Conservation (phyloP, 1,140 invertebrate genomes). For the Reticulitermes speratus region DNA sequence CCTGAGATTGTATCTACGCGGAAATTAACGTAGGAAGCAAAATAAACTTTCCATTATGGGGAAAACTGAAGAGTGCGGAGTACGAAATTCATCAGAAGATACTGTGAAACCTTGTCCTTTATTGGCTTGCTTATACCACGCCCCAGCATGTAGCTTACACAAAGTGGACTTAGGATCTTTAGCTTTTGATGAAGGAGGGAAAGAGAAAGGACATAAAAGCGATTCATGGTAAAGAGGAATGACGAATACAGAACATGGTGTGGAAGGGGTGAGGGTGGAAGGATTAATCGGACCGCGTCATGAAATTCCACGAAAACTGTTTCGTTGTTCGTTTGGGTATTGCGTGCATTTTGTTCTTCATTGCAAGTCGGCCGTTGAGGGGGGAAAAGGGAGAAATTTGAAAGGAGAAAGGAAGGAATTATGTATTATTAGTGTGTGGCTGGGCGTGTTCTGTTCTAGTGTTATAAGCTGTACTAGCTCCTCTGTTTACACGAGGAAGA, state of each 20-base stretch:
- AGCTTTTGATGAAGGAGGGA: not conserved
- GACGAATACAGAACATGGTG: not conserved
- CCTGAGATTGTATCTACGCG: too few relatives aligned
- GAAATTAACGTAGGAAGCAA: too few relatives aligned
- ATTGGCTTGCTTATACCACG: not conserved
- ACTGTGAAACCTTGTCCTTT: not conserved
- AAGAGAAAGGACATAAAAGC: not conserved
- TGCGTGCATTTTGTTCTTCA: not conserved
- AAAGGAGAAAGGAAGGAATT: not conserved
- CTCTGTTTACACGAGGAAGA: too few relatives aligned
- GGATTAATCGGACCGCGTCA: not conserved
- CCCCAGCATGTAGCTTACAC: not conserved
- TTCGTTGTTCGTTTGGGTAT: not conserved
- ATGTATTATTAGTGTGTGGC: not conserved
- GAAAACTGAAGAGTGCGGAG: not conserved
- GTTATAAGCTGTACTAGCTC: too few relatives aligned
- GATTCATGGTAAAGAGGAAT: not conserved
- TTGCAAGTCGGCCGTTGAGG: not conserved
- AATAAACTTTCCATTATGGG: too few relatives aligned
- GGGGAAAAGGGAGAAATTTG: too few relatives aligned
- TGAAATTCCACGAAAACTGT: conserved; percentile 15
- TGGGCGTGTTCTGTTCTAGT: not conserved
- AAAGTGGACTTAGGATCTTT: not conserved
- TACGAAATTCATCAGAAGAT: not conserved
- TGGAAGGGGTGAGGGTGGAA: not conserved